Conservation (phyloP, 2,888 invertebrate species). For the Boloria selene region DNA sequence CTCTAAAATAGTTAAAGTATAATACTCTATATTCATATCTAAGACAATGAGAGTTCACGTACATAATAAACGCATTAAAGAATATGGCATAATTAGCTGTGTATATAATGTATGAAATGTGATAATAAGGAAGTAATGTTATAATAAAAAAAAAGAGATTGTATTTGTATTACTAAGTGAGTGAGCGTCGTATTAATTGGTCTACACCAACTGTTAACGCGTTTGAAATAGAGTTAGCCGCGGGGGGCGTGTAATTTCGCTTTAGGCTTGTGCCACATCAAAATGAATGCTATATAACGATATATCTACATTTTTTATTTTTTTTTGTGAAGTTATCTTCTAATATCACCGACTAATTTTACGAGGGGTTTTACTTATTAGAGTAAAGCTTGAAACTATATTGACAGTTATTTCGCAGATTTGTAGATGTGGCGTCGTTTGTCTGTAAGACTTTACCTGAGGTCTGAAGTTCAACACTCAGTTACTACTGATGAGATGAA, state of each 20-base stretch:
- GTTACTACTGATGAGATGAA: too few relatives aligned
- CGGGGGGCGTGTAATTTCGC: background rate
- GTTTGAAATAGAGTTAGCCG: conserved; percentile 2
- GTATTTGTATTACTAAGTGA: conserved; percentile 74
- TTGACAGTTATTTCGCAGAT: too few relatives aligned
- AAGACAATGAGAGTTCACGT: conserved; percentile 71
- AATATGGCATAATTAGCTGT: conserved; percentile 75
- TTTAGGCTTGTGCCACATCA: background rate
- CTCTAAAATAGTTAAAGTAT: too few relatives aligned
- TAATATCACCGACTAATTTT: too few relatives aligned
- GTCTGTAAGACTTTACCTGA: too few relatives aligned
- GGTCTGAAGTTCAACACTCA: too few relatives aligned
- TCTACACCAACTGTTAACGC: conserved; percentile 60
- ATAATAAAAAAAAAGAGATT: conserved; percentile 73
- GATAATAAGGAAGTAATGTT: conserved; percentile 78
- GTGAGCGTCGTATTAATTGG: conserved; percentile 68
- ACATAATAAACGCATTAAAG: conserved; percentile 66
- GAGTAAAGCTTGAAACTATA: too few relatives aligned
- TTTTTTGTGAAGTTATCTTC: background rate
- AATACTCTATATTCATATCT: too few relatives aligned
- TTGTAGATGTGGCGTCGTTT: too few relatives aligned
- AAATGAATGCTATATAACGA: background rate
- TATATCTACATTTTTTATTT: background rate
- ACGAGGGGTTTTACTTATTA: too few relatives aligned
- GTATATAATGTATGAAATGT: conserved; percentile 71